These are phyloP conservation scores for Anguilla japonica DNA, from an alignment of 2,113 vertebrate species.

Conservation along the genomic window DNA sequence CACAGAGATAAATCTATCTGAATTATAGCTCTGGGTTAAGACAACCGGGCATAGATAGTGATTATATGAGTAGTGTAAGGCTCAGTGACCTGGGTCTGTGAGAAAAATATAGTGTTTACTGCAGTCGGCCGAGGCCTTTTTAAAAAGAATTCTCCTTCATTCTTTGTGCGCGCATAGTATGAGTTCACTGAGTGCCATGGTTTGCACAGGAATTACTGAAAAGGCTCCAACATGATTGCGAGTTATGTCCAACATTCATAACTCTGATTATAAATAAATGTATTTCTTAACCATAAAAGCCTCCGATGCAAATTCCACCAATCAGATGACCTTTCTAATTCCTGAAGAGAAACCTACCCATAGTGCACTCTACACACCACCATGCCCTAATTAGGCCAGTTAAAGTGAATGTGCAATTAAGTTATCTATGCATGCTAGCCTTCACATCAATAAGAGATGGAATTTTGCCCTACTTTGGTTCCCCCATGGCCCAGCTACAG, in stretches of 20 bases:
- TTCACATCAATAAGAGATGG: neutral
- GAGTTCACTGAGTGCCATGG: neutral
- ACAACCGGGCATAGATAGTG: neutral
- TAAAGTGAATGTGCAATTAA: conserved; percentile 7
- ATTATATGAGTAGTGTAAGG: neutral
- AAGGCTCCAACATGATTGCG: neutral
- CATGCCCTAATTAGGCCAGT: neutral
- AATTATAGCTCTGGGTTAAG: neutral
- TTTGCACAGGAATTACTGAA: neutral
- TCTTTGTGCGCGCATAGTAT: neutral
- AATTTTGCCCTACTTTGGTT: neutral
- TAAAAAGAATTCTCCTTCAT: neutral
- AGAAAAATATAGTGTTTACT: neutral
- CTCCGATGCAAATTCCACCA: neutral
- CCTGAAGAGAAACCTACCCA: neutral
- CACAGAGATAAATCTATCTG: neutral
- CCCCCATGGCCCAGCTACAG: neutral
- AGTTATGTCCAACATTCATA: neutral
- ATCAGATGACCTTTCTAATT: neutral
- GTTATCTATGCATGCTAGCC: neutral
- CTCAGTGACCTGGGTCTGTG: neutral
- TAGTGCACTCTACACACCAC: neutral
- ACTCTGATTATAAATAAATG: neutral
- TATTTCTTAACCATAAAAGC: neutral
- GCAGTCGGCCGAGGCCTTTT: neutral